Percentiles rank a stretch among this genome's conserved stretches.
Conservation (phyloP, 2,888 invertebrate species). For the Anarsia innoxiella region DNA sequence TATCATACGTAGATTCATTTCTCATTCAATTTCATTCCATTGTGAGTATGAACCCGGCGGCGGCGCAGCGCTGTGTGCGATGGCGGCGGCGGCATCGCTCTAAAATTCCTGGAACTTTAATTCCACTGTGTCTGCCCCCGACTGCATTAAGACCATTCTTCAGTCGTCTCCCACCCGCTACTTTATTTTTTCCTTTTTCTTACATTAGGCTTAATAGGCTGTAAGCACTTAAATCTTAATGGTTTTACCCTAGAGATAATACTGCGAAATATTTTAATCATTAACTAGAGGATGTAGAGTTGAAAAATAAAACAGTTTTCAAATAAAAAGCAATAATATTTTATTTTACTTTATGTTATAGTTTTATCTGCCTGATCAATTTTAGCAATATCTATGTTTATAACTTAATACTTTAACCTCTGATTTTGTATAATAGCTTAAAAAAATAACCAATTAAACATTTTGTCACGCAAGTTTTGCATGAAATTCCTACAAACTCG, state of each 20-base stretch:
- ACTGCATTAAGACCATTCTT: constrained; percentile 33
- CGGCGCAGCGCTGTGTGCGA: constrained; percentile 13
- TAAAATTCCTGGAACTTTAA: constrained; percentile 38
- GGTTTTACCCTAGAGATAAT: constrained; percentile 1
- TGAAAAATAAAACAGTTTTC: no score
- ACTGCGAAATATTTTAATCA: constrained; percentile 6
- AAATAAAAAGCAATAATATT: no score
- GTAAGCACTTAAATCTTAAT: constrained; percentile 7
- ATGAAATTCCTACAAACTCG: no score
- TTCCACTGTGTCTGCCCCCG: constrained; percentile 28
- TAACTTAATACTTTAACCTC: no score
- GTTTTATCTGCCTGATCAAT: no score
- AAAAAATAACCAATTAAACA: no score
- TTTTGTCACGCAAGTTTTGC: no score
- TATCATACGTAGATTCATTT: constrained; percentile 24
- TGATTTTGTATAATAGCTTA: no score
- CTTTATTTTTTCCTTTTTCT: constrained; percentile 24
- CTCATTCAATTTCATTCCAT: constrained; percentile 37
- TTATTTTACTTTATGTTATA: no score
- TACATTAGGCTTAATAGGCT: no score
- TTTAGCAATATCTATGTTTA: no score
- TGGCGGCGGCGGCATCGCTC: constrained; percentile 4
- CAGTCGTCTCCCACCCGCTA: constrained; percentile 18
- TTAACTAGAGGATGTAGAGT: no score
- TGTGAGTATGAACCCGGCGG: constrained; percentile 20